These are phyloP conservation scores for Cryptus viduatorius DNA, from an alignment of 2,888 invertebrate species.

Conservation along the genomic window DNA sequence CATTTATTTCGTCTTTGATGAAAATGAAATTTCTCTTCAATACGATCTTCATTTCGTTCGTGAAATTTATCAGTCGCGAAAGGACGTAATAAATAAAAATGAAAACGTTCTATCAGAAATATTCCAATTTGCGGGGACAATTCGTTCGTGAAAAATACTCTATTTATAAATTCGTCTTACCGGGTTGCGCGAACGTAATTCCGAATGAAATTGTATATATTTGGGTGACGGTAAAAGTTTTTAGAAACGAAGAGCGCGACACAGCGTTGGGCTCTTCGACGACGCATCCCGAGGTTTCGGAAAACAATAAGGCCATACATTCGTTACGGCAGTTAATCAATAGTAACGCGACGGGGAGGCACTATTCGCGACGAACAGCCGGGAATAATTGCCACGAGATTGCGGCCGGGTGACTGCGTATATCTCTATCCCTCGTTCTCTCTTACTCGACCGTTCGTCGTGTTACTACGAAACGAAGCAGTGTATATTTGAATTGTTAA, in stretches of 20 bases:
- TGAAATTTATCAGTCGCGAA: background rate
- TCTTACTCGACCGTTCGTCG: conserved; percentile 16
- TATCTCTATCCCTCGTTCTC: background rate
- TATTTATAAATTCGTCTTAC: background rate
- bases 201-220: background rate
- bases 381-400: conserved; percentile 65
- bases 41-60: background rate
- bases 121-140: background rate
- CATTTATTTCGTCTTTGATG: conserved; percentile 1
- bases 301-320: conserved; percentile 64
- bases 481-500: conserved; percentile 66
- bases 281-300: conserved; percentile 24
- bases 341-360: conserved; percentile 36
- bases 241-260: background rate
- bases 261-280: background rate
- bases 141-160: conserved; percentile 5
- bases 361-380: conserved; percentile 58
- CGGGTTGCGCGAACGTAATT: background rate
- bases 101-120: background rate
- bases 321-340: conserved; percentile 64
- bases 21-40: background rate
- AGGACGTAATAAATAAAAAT: background rate
- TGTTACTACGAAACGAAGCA: conserved; percentile 31
- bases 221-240: conserved; percentile 13
- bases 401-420: conserved; percentile 52